A percentile compares a stretch with the other conserved stretches of the same genome.
Evolutionary conservation across 2,888 invertebrate species (phyloP).

Genomic region (Linnaemya vulpina): DNA sequence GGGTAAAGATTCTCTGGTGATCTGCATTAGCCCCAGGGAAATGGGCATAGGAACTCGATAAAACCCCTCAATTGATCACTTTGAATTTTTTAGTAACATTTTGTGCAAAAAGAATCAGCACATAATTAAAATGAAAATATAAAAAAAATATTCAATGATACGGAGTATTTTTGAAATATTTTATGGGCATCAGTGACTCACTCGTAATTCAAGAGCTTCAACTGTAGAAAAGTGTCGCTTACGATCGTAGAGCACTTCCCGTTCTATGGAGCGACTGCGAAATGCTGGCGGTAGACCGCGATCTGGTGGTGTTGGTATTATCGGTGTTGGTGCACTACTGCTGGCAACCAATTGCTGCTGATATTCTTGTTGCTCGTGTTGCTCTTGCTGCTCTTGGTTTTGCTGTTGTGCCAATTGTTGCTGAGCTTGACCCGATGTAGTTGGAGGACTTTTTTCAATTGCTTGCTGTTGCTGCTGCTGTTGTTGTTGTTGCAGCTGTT

Average conservation of each 20-base stretch:
- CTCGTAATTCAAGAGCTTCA: constrained; percentile 80
- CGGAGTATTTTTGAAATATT: too few relatives aligned
- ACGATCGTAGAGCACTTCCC: constrained; percentile 80
- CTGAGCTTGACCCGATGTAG: constrained; percentile 75
- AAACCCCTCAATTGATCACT: too few relatives aligned
- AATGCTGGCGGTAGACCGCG: constrained; percentile 81
- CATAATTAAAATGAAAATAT: too few relatives aligned
- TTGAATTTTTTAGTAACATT: too few relatives aligned
- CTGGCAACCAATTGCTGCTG: constrained; percentile 67
- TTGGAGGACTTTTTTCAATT: constrained; percentile 73
- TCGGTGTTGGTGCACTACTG: constrained; percentile 73
- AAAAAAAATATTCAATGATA: too few relatives aligned
- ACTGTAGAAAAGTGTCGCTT: constrained; percentile 79
- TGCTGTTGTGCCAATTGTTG: constrained; percentile 70
- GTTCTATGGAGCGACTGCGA: constrained; percentile 81
- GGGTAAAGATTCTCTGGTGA: too few relatives aligned
- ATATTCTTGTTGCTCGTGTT: constrained; percentile 44
- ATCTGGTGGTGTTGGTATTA: constrained; percentile 80
- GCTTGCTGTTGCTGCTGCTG: constrained; percentile 68
- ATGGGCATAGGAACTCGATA: too few relatives aligned
- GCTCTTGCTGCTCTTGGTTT: constrained; percentile 57
- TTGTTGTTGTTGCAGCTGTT: constrained; percentile 78
- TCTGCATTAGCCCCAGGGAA: too few relatives aligned
- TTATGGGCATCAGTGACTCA: constrained; percentile 61
- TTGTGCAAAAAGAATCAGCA: too few relatives aligned